Conservation (phyloP, 2,113 vertebrate species). For the Limanda limanda region DNA sequence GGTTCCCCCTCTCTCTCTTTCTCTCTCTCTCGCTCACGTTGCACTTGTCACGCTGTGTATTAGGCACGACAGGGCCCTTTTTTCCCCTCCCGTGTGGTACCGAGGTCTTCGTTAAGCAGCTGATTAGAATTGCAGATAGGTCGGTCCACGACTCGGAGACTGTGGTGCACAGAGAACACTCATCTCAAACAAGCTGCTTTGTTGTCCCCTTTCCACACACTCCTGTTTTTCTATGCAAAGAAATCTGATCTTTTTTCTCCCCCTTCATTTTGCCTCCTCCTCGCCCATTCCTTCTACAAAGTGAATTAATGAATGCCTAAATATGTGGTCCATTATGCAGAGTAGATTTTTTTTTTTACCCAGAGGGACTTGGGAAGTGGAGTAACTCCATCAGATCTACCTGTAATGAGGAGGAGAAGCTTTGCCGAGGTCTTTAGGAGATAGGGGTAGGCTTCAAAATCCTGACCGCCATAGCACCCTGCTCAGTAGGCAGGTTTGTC, state of each 20-base stretch:
- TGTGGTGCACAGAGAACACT: conserved; percentile 35
- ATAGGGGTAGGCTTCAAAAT: conserved; percentile 17
- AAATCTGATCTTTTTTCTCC: conserved; percentile 3
- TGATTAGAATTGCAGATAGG: conserved; percentile 76
- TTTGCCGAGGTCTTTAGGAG: neutral
- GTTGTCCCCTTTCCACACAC: conserved; percentile 39
- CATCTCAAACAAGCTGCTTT: conserved; percentile 57
- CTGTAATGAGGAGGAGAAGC: conserved; percentile 54
- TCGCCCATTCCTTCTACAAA: conserved; percentile 47
- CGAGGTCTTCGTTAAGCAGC: conserved; percentile 61
- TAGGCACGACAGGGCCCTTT: conserved; percentile 30
- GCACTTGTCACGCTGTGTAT: conserved; percentile 54
- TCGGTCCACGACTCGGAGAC: conserved; percentile 40
- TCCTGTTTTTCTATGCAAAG: conserved; percentile 36
- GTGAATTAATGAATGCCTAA: conserved; percentile 66
- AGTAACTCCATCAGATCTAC: conserved; percentile 40
- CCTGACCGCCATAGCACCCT: conserved; percentile 7
- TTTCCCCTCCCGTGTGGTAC: conserved; percentile 33
- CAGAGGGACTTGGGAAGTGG: conserved; percentile 5
- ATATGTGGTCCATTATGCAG: conserved; percentile 52
- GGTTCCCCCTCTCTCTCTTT: conserved; percentile 3
- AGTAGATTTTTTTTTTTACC: conserved; percentile 43
- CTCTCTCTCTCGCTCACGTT: conserved; percentile 11
- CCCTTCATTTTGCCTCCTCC: conserved; percentile 6
- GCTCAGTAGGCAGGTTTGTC: conserved; percentile 24